These are phyloP conservation scores for Gambelia wislizenii DNA, from an alignment of 2,797 vertebrate species.

Conservation along the genomic window DNA sequence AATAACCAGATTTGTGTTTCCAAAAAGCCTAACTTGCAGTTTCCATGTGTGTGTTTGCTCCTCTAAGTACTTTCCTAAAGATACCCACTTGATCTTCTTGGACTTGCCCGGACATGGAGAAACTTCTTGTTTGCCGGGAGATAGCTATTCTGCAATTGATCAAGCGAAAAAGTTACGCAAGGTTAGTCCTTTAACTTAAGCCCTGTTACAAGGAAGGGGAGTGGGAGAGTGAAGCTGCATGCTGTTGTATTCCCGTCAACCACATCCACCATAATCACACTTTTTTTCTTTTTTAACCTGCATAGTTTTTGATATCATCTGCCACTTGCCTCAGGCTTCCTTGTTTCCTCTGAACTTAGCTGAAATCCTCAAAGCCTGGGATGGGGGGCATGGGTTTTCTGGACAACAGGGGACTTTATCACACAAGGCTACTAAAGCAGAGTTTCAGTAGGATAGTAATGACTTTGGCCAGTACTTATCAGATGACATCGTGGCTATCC, in stretches of 20 bases:
- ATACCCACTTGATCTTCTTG: not conserved
- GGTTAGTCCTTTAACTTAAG: not conserved
- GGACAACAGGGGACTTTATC: no score
- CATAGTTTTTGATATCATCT: no score
- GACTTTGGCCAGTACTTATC: no score
- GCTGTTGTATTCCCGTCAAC: not conserved
- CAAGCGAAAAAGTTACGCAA: constrained; percentile 1
- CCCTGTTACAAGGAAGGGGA: not conserved
- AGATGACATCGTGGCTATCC: no score
- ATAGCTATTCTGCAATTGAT: not conserved
- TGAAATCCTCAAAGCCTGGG: no score
- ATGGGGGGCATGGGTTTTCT: no score
- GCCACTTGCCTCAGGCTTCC: no score
- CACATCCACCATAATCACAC: no score
- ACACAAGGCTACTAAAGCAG: no score
- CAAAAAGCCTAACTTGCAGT: not conserved
- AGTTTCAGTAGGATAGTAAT: no score
- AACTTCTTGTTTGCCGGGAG: constrained; percentile 8
- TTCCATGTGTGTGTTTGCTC: not conserved
- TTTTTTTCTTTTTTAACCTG: no score
- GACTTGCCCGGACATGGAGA: constrained; percentile 26
- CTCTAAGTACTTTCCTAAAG: constrained; percentile 1
- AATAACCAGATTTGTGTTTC: not conserved
- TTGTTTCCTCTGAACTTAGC: no score
- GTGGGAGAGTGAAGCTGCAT: not conserved